Base-by-base conservation (phyloP, 2,113 vertebrate species). In the Lepidothrix coronata region DNA sequence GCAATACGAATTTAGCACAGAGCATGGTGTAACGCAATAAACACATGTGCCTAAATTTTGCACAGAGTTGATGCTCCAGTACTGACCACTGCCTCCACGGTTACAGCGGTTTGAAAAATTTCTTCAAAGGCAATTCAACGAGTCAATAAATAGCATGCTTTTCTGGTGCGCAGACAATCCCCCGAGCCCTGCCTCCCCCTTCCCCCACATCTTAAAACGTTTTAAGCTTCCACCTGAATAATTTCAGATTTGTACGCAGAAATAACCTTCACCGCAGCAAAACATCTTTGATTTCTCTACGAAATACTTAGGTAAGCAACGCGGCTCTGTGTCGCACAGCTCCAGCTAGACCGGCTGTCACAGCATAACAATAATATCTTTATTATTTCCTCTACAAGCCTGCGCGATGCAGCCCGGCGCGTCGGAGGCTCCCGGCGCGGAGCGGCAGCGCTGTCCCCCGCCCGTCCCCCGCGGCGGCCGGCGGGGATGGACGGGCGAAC, bases 381-480 rank as follows among this genome's bases (percentile, higher is more conserved):
- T 88, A 80, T 89, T 93, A 33, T 78, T 70, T 52, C 30, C 30
- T 18, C 58, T 41, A 30, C 55, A 73, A 93, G 88, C 70, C 94
- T 70, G 91, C 77, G 78, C 65, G 68, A 44, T 12, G 89, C 70
- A 78, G 89, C 74, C 59, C 7, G 48, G 16, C 44, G 73, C 35
- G 52, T 21, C 52, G 67, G 0, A 3, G 23, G 46, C 71, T n/a
- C 49, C 49, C 51, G 2, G 33, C 51, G 33, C 57, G 62, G 51
- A 59, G 54, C n/a, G 20, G 54, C 72, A 11, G 66, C 35, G 46
- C 49, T n/a, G 73, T 5, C 39, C 63, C 30, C 54, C 14, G 25
- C 21, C 49, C 46, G 21, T 14, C 31, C 4, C n/a, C n/a, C 30
- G 46, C 74, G 17, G 49, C 6, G 39, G 30, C 77, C 35, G 57